Evolutionary conservation across 2,888 invertebrate genomes (phyloP), one percentile per base, ranked within the genome.

Genomic region (Drosophila affinis): DNA sequence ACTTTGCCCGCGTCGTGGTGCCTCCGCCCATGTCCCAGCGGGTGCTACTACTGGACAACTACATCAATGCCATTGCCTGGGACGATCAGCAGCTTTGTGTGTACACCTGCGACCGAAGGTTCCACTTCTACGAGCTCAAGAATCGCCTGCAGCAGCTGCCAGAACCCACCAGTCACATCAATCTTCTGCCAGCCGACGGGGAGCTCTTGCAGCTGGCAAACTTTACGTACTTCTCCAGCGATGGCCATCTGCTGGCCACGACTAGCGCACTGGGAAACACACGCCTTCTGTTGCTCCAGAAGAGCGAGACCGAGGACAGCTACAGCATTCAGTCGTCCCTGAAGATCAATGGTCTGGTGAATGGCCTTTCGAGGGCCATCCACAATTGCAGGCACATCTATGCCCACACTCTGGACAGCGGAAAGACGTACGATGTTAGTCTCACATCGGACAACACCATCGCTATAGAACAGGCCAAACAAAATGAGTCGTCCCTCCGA

Each of bases 21-120:
- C 98, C 98, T 32, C 98, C 98, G 1, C 98, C 98, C 44, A 95
- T 97, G 95, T 93, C 94, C 67, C 94, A 95, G 57, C 93, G 93
- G 59, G 93, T 93, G 78, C 85, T 96, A 14, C 89, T 93, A 57
- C 91, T 94, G 63, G 92, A 94, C 0, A 90, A 91, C 29, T 92
- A 94, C 70, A 93, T 96, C 2, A 95, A 95, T 89, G 93, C 93
- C 32, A 91, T 96, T 18, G 91, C 93, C 39, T 59, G 63, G 27
- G 51, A 45, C 4, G 61, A 39, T n/a, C n/a, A 39, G 39, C n/a
- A 39, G 39, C 10, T 89, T 9, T 84, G 74, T 51, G 88, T 92
- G 1, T 88, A 78, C 46, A 88, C 86, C 17, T 70, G 81, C 52
- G 68, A 78, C 7, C 76, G 81, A 3, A 59, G 62, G 9, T 5